Evolutionary conservation across 2,888 invertebrate genomes (phyloP).

Genomic region (Rhingia campestris): DNA sequence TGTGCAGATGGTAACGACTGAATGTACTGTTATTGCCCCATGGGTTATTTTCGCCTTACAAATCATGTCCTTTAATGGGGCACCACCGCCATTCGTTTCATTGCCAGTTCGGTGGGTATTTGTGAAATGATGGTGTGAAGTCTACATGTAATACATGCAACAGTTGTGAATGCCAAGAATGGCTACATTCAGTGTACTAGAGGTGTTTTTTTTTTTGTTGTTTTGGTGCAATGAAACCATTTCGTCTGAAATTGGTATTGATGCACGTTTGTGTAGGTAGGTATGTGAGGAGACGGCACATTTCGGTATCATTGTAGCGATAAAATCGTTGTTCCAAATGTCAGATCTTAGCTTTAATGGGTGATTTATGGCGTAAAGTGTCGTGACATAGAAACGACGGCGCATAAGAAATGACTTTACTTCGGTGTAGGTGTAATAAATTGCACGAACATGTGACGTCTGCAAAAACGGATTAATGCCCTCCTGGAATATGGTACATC

Average conservation of each 20-base stretch:
- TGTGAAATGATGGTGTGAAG: neutral
- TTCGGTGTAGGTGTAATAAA: conserved; percentile 4
- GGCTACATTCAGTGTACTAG: conserved; percentile 11
- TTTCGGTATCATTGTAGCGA: conserved; percentile 21
- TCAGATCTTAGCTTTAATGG: conserved; percentile 42
- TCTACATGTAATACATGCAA: conserved; percentile 43
- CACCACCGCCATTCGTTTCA: conserved; percentile 32
- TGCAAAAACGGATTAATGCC: conserved; percentile 19
- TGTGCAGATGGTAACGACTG: conserved; percentile 22
- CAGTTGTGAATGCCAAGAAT: conserved; percentile 44
- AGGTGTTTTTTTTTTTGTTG: neutral
- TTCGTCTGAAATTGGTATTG: conserved; percentile 14
- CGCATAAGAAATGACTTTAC: conserved; percentile 1
- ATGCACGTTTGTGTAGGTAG: neutral
- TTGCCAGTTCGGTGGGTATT: conserved; percentile 17
- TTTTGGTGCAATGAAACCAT: neutral
- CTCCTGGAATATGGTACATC: neutral
- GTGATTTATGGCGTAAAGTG: conserved; percentile 38
- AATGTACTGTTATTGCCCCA: conserved; percentile 10
- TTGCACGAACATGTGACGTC: conserved; percentile 6
- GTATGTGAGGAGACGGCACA: conserved; percentile 9
- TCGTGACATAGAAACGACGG: neutral
- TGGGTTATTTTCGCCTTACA: conserved; percentile 43
- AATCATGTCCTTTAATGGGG: conserved; percentile 58
- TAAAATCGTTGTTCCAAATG: conserved; percentile 47